Percentiles rank a stretch among this genome's conserved stretches.
Conservation (phyloP, 1,140 invertebrate genomes). For the Phymorhynchus buccinoides region DNA sequence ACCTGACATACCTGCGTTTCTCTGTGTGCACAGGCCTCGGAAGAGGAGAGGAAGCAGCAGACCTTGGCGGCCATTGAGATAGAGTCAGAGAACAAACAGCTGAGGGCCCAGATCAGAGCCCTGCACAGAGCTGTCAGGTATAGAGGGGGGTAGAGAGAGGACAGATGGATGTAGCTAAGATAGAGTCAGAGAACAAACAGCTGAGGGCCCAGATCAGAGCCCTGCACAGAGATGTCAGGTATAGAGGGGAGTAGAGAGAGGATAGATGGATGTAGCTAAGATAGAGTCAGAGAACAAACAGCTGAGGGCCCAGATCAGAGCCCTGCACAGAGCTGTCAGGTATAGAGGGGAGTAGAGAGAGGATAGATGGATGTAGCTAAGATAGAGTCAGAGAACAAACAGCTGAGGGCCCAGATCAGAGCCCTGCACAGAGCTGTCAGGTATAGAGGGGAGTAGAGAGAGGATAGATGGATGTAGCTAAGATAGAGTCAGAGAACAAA, state of each 20-base stretch:
- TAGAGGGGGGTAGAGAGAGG: too few relatives aligned
- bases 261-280: too few relatives aligned
- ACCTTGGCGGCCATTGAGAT: conserved; percentile 55
- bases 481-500: conserved; percentile 61
- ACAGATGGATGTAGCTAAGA: too few relatives aligned
- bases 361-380: too few relatives aligned
- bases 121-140: conserved; percentile 65
- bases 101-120: conserved; percentile 58
- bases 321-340: conserved; percentile 62
- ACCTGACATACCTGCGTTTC: not conserved
- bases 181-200: conserved; percentile 61
- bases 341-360: conserved; percentile 45
- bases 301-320: conserved; percentile 58
- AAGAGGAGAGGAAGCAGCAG: conserved; percentile 61
- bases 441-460: conserved; percentile 51
- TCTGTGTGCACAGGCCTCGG: conserved; percentile 50
- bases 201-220: conserved; percentile 59
- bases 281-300: conserved; percentile 60
- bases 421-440: conserved; percentile 60
- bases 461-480: too few relatives aligned
- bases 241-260: too few relatives aligned
- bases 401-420: conserved; percentile 59
- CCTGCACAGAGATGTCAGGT: conserved; percentile 64
- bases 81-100: conserved; percentile 59
- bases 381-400: conserved; percentile 59